phyloP scores from a whole-genome alignment of 2,113 vertebrate species.

The Chroicocephalus ridibundus region DNA sequence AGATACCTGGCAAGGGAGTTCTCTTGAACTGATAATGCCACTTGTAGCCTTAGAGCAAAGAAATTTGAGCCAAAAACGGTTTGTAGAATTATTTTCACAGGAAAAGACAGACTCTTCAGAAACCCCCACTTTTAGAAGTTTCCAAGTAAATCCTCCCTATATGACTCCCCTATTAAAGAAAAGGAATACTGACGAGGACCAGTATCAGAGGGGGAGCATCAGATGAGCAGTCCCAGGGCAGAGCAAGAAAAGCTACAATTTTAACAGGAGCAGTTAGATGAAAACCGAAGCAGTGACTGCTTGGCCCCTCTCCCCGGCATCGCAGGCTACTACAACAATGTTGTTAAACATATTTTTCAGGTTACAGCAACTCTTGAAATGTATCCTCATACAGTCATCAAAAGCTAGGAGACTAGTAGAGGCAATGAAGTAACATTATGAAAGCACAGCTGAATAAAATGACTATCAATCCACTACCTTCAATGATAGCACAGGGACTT shows the following conservation, averaged over 20 bases:
- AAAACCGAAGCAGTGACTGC: neutral
- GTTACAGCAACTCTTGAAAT: neutral
- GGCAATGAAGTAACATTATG: too few species aligned
- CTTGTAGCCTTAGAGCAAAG: neutral
- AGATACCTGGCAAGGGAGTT: neutral
- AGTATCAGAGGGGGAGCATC: neutral
- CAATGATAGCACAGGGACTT: neutral
- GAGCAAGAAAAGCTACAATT: neutral
- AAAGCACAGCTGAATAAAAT: neutral
- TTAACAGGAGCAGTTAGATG: neutral
- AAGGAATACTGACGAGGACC: neutral
- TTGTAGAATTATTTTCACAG: neutral
- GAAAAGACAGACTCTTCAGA: neutral
- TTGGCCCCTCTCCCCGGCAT: too few species aligned
- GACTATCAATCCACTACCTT: neutral
- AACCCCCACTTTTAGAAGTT: neutral
- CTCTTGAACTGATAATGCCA: neutral
- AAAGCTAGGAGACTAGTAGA: neutral
- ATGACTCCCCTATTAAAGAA: neutral
- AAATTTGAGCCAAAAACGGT: neutral
- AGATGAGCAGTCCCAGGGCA: neutral
- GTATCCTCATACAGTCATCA: neutral
- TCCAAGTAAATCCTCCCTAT: neutral
- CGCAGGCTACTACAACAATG: neutral
- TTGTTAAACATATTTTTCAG: fast-evolving